These are phyloP conservation scores for Dryococelus australis DNA, from an alignment of 2,888 invertebrate genomes.

Conservation along the genomic window DNA sequence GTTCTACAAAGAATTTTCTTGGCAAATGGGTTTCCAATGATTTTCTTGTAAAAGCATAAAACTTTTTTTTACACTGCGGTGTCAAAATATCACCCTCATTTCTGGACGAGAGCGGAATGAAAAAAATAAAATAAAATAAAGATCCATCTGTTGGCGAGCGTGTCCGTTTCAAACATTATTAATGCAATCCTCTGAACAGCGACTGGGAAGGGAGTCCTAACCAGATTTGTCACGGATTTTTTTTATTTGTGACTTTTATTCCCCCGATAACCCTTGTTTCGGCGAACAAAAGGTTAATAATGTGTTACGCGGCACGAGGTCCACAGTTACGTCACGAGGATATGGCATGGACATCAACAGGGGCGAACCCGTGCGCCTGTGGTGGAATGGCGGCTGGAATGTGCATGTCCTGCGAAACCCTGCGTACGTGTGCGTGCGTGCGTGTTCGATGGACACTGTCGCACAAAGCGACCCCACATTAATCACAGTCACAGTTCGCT, in stretches of 20 bases:
- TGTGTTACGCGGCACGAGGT: not conserved
- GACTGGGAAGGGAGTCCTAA: not conserved
- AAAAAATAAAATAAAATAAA: too few relatives aligned
- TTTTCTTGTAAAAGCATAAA: too few relatives aligned
- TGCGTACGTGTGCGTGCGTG: not conserved
- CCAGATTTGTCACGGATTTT: not conserved
- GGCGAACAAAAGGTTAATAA: constrained; percentile 12
- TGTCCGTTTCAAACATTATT: too few relatives aligned
- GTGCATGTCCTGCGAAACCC: not conserved
- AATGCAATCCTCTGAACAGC: not conserved
- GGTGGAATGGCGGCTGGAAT: not conserved
- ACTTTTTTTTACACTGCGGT: too few relatives aligned
- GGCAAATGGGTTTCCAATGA: too few relatives aligned
- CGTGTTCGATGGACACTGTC: not conserved
- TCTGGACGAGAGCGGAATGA: too few relatives aligned
- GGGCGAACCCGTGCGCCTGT: not conserved
- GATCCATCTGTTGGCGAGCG: too few relatives aligned
- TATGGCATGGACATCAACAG: not conserved
- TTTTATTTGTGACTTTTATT: constrained; percentile 17
- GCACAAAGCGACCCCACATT: not conserved
- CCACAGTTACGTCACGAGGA: not conserved
- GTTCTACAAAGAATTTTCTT: too few relatives aligned
- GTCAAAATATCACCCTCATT: too few relatives aligned
- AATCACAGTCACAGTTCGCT: constrained; percentile 3
- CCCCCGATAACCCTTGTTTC: not conserved